Evolutionary conservation across 2,888 invertebrate genomes (phyloP), one percentile per base, ranked within the genome.

Genomic region (Megamerina dolium): DNA sequence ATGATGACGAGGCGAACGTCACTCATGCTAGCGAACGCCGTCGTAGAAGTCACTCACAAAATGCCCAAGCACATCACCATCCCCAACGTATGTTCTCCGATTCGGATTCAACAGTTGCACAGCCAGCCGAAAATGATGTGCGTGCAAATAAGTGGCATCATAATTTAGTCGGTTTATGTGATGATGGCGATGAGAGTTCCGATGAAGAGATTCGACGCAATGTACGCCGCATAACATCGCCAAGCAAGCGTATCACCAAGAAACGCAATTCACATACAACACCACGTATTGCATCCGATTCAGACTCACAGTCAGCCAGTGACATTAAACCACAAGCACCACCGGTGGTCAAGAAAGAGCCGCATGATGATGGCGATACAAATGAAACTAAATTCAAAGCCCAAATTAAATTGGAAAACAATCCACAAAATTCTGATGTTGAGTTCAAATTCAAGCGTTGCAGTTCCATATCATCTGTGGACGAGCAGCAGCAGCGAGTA

Each of bases 221-320:
- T 43, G 56, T 57, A 4, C 35, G 57, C 2, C 52, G 50, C 5
- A 21, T 26, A 6, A 51, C 56, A 73, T 64, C 68, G 71, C 66
- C 75, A 65, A 47, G 58, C 5, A 61, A 60, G 19, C 83, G 82
- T 63, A 73, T 79, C 2, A 73, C 79, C 2, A 73, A 74, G 2
- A 76, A 83, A 43, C 83, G 85, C 61, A 80, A 81, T 56, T 83
- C 83, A 1, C 74, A 83, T 53, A 80, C 83, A 17, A 67, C 66
- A 0, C 41, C 50, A n/a, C 78, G 85, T 18, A 86, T 88, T 45
- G 80, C 83, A 46, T 87, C 86, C 9, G 88, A 89, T 60, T 83
- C 86, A 5, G 66, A 66, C 42, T 65, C 65, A 5, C 65, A 64
- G 30, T 64, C 64, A 9, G 23, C 23, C 6, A 6, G 8, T 8